Conservation (phyloP, 2,113 vertebrate species). For the Ailurus styani region DNA sequence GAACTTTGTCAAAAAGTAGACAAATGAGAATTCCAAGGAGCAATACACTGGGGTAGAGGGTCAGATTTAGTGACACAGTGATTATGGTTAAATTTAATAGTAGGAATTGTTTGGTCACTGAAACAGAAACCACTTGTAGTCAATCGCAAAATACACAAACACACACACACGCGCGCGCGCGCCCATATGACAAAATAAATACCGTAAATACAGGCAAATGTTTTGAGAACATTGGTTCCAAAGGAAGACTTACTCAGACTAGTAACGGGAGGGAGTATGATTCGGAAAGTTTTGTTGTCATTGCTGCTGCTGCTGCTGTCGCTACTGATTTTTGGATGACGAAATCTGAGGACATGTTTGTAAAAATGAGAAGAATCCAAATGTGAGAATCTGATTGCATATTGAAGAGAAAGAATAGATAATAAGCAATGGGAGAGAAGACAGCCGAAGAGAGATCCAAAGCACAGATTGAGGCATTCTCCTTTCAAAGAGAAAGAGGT, state of each 20-base stretch:
- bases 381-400: background rate
- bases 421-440: background rate
- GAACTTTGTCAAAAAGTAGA: background rate
- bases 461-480: background rate
- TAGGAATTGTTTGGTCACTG: background rate
- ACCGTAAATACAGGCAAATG: background rate
- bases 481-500: background rate
- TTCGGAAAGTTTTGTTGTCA: background rate
- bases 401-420: conserved; percentile 33
- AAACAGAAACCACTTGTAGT: background rate
- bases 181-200: background rate
- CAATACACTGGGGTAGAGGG: background rate
- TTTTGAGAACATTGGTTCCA: background rate
- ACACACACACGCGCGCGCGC: no score
- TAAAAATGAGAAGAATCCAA: background rate
- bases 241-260: background rate
- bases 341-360: background rate
- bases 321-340: background rate
- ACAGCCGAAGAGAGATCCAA: background rate
- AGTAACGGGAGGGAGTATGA: background rate
- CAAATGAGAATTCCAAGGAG: background rate
- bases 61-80: background rate
- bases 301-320: background rate
- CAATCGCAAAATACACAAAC: no score
- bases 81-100: background rate